phyloP scores from a whole-genome alignment of 2,888 invertebrate genomes.

The Hirtodrosophila duncani region DNA sequence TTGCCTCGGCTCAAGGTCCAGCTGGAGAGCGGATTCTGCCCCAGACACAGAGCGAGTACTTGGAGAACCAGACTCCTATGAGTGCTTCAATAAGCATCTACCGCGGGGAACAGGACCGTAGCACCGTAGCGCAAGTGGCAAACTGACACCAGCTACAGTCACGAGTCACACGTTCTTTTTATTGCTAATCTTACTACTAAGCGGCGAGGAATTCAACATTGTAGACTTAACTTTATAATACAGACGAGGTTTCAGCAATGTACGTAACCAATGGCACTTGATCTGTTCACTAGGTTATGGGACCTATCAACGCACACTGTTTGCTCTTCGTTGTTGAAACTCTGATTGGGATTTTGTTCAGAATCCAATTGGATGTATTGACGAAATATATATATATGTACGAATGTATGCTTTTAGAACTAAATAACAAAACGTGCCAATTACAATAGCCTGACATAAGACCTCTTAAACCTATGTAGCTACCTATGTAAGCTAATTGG shows the following conservation, averaged over 20 bases:
- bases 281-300: too few relatives aligned
- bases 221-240: slow-evolving; percentile 4
- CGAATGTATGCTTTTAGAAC: slow-evolving; percentile 1
- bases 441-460: slow-evolving; percentile 52
- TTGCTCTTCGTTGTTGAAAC: too few relatives aligned
- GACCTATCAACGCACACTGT: too few relatives aligned
- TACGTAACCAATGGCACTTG: too few relatives aligned
- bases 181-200: slow-evolving; percentile 16
- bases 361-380: too few relatives aligned
- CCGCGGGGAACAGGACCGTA: slow-evolving; percentile 61
- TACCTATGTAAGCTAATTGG: too few relatives aligned
- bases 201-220: slow-evolving; percentile 12
- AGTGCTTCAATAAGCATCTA: slow-evolving; percentile 67
- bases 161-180: slow-evolving; percentile 1
- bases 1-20: slow-evolving; percentile 16
- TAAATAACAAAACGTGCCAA: slow-evolving; percentile 58
- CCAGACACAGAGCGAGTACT: slow-evolving; percentile 76
- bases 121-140: slow-evolving; percentile 72
- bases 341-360: too few relatives aligned
- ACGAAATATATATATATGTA: too few relatives aligned
- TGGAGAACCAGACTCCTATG: slow-evolving; percentile 73
- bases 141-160: slow-evolving; percentile 8
- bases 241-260: slow-evolving; percentile 7
- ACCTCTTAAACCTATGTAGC: slow-evolving; percentile 10
- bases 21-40: slow-evolving; percentile 68